Conservation (phyloP, 2,797 vertebrate genomes). For the Myotis vivesi region DNA sequence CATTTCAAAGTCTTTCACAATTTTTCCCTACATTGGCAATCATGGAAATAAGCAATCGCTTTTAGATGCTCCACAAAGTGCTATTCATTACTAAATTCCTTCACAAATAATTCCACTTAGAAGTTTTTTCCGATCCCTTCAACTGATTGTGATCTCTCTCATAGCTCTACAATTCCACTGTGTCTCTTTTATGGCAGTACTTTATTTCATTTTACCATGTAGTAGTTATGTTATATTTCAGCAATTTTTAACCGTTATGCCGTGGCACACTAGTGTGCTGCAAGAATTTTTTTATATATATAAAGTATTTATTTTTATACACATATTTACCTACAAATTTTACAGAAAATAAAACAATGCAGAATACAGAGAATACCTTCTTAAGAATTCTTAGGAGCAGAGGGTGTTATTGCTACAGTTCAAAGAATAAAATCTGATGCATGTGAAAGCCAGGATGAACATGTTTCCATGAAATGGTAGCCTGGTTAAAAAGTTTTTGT, state of each 20-base stretch:
- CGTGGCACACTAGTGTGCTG: background rate
- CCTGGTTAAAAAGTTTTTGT: conserved; percentile 55
- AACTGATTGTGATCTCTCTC: background rate
- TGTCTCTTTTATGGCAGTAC: background rate
- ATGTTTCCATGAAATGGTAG: conserved; percentile 66
- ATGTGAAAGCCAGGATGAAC: conserved; percentile 62
- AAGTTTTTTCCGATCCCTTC: background rate
- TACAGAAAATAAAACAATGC: conserved; percentile 83
- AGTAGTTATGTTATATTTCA: background rate
- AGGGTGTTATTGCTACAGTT: conserved; percentile 70
- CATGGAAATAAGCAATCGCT: background rate
- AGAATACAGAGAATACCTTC: conserved; percentile 67
- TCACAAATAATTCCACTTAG: background rate
- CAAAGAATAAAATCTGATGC: conserved; percentile 61
- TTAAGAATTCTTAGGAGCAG: conserved; percentile 72
- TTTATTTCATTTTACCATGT: background rate
- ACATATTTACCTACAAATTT: conserved; percentile 85
- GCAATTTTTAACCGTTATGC: background rate
- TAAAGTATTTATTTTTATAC: conserved; percentile 85
- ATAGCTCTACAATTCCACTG: background rate
- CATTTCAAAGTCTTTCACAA: background rate
- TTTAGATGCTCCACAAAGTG: background rate
- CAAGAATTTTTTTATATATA: conserved; percentile 70
- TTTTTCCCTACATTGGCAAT: background rate
- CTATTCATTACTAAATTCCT: background rate